Conservation (phyloP, 2,113 vertebrate species). For the Rattus rattus region DNA sequence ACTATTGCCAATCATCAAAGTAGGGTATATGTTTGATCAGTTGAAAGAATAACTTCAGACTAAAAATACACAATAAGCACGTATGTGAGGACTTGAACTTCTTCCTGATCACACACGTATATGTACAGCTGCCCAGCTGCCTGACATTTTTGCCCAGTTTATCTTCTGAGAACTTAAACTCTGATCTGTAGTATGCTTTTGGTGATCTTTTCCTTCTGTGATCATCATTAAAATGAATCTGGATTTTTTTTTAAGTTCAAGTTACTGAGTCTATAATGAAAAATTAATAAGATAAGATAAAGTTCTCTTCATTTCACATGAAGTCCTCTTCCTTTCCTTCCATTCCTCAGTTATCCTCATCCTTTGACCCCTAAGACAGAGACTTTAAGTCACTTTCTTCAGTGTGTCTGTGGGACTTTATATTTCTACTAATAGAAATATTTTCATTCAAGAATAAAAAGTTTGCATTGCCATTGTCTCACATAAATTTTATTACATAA, state of each 20-base stretch:
- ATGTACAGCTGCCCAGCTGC: not conserved
- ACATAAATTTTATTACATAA: not conserved
- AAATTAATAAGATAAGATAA: too few species aligned
- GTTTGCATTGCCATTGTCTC: not conserved
- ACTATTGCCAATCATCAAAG: not conserved
- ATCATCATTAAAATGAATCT: constrained; percentile 36
- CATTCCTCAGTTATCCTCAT: not conserved
- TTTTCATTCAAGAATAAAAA: not conserved
- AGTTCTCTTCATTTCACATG: not conserved
- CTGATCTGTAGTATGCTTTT: not conserved
- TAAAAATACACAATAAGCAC: not conserved
- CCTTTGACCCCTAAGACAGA: not conserved
- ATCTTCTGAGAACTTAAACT: not conserved
- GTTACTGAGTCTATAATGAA: not conserved
- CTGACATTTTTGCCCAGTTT: not conserved
- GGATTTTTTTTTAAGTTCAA: not conserved
- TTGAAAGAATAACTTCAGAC: not conserved
- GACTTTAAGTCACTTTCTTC: not conserved
- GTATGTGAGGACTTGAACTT: not conserved
- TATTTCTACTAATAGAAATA: not conserved
- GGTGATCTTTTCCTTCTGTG: not conserved
- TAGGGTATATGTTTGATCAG: not conserved
- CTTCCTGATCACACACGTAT: not conserved
- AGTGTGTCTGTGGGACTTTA: not conserved
- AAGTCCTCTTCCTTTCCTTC: not conserved